These are phyloP conservation scores for Misgurnus anguillicaudatus DNA, from an alignment of 2,113 vertebrate genomes.

Conservation along the genomic window DNA sequence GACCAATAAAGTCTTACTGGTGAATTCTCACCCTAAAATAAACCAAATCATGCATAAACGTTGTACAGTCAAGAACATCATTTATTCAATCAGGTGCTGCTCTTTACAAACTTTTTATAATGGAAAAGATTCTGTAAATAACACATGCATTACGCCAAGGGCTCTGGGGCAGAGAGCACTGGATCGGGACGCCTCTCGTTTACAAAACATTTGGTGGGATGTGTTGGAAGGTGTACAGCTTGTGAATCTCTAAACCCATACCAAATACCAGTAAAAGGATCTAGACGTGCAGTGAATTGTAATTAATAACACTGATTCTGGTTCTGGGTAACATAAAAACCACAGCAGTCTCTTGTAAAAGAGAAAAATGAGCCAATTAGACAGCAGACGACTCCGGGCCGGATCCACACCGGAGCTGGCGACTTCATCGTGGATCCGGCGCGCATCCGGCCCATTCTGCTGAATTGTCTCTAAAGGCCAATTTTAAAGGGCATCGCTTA, in stretches of 20 bases:
- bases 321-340: background rate
- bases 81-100: constrained; percentile 85
- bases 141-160: constrained; percentile 83
- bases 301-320: constrained; percentile 6
- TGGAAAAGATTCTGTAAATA: constrained; percentile 85
- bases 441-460: too few relatives aligned
- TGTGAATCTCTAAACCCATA: too few relatives aligned
- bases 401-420: too few relatives aligned
- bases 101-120: constrained; percentile 81
- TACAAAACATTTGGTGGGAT: background rate
- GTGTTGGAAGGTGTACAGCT: background rate
- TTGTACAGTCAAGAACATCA: constrained; percentile 85
- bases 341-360: too few relatives aligned
- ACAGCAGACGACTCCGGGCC: too few relatives aligned
- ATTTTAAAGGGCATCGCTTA: too few relatives aligned
- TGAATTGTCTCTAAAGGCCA: too few relatives aligned
- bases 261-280: background rate
- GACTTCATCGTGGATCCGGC: too few relatives aligned
- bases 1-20: constrained; percentile 29
- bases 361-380: too few relatives aligned
- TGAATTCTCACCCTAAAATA: constrained; percentile 27
- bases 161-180: constrained; percentile 62
- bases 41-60: constrained; percentile 47
- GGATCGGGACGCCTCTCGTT: background rate
- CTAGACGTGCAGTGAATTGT: background rate